Evolutionary conservation across 53 echinoderm and acorn worm genomes (phyloP).

Genomic region (Holothuria scabra): DNA sequence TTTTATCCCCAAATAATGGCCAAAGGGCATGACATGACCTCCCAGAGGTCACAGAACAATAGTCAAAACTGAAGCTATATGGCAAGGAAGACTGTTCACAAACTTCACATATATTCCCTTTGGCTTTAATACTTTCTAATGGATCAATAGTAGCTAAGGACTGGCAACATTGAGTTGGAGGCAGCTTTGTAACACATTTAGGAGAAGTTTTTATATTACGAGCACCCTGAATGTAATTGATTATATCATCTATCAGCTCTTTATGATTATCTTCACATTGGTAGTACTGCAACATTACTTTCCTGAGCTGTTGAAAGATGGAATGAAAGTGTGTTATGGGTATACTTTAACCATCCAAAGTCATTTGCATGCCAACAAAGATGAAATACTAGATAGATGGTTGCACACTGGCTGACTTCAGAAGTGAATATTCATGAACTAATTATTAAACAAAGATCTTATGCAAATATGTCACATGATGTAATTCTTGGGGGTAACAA

Average conservation of each 20-base stretch:
- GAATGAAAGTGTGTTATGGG: neutral
- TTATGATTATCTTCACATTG: conserved; percentile 66
- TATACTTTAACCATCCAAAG: no score
- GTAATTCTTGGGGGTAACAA: no score
- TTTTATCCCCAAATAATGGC: conserved; percentile 30
- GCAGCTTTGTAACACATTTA: neutral
- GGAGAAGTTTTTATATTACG: no score
- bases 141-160: conserved; percentile 63
- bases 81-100: conserved; percentile 66
- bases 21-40: conserved; percentile 33
- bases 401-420: no score
- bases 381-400: no score
- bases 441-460: no score
- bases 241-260: neutral
- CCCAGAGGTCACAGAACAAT: conserved; percentile 42
- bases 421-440: no score
- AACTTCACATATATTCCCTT: conserved; percentile 80
- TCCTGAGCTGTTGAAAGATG: conserved; percentile 67
- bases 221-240: conserved; percentile 2
- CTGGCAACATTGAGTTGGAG: conserved; percentile 72
- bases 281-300: conserved; percentile 78
- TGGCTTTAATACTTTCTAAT: conserved; percentile 47
- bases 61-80: conserved; percentile 31
- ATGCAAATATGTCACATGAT: no score
- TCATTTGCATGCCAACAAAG: no score